Evolutionary conservation across 2,113 vertebrate species (phyloP).

Genomic region (Actenoides lindsayi): DNA sequence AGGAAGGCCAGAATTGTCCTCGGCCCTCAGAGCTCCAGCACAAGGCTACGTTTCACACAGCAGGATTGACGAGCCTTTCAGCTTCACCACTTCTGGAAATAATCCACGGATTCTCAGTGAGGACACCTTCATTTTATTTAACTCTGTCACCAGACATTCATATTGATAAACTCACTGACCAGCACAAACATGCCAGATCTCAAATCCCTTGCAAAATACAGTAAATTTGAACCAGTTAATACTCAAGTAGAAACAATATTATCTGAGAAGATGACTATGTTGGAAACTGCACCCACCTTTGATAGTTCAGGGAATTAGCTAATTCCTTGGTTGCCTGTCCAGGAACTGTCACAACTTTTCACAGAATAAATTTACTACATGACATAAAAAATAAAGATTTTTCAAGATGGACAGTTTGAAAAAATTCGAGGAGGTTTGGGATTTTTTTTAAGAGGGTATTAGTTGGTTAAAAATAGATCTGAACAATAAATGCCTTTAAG

Average conservation of each 20-base stretch:
- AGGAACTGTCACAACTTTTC: neutral
- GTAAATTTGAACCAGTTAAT: neutral
- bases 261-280: neutral
- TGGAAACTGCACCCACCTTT: neutral
- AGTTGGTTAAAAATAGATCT: slow-evolving; percentile 51
- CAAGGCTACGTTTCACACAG: neutral
- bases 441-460: neutral
- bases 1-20: neutral
- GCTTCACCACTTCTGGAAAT: neutral
- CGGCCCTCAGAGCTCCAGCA: neutral
- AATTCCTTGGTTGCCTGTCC: neutral
- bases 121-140: neutral
- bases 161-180: neutral
- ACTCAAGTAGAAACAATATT: neutral
- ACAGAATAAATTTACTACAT: neutral
- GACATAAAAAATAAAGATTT: neutral
- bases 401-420: slow-evolving; percentile 23
- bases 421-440: neutral
- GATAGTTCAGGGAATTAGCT: neutral
- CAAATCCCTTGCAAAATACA: neutral
- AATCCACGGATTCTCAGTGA: neutral
- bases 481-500: slow-evolving; percentile 36
- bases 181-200: neutral
- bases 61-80: neutral
- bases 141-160: neutral